Evolutionary conservation across 1,140 invertebrate species (phyloP).

Genomic region (Brachionus calyciflorus): DNA sequence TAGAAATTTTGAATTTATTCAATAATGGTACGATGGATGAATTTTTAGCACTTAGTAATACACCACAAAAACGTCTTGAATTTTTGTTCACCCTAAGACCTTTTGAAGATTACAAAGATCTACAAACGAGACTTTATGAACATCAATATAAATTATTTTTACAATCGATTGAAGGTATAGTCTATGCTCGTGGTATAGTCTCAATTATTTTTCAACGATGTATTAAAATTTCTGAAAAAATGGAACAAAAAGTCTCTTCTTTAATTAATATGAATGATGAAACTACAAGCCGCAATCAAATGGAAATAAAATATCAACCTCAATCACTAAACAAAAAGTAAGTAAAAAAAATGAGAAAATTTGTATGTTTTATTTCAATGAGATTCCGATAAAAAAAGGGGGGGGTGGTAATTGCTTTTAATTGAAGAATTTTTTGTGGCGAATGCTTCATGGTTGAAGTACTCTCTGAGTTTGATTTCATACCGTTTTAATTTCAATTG

Average conservation of each 20-base stretch:
- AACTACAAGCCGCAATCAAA: slow-evolving; percentile 46
- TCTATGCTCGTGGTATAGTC: slow-evolving; percentile 61
- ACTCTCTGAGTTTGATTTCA: no score
- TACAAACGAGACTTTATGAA: background rate
- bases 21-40: slow-evolving; percentile 5
- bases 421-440: no score
- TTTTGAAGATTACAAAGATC: background rate
- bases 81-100: background rate
- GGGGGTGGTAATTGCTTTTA: no score
- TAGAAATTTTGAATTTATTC: background rate
- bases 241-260: slow-evolving; percentile 59
- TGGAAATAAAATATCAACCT: slow-evolving; percentile 61
- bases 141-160: background rate
- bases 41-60: background rate
- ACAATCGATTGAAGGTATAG: slow-evolving; percentile 53
- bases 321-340: slow-evolving; percentile 56
- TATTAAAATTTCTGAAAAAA: slow-evolving; percentile 60
- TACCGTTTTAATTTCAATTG: no score
- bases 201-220: slow-evolving; percentile 62
- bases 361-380: no score
- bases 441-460: no score
- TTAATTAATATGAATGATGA: slow-evolving; percentile 51
- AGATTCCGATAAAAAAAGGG: no score
- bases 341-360: slow-evolving; percentile 60
- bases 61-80: background rate